These are phyloP conservation scores for Acanthosepion esculentum DNA, from an alignment of 2,888 invertebrate genomes.

Conservation along the genomic window DNA sequence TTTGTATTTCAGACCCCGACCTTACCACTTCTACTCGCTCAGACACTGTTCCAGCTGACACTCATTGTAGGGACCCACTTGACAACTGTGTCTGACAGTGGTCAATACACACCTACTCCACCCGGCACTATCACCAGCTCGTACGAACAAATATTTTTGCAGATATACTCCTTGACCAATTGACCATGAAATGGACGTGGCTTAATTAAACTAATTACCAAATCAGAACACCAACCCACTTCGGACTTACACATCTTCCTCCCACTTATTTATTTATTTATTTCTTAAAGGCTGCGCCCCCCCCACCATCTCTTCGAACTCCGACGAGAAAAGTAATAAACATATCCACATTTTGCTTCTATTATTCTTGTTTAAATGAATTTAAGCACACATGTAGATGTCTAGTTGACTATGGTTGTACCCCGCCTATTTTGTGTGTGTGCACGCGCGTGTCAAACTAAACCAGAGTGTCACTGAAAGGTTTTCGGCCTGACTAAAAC, in stretches of 20 bases:
- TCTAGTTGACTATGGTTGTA: background rate
- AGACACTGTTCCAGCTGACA: conserved; percentile 8
- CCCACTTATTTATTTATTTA: background rate
- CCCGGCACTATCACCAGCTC: background rate
- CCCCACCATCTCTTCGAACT: background rate
- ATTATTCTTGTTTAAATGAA: background rate
- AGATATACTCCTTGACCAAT: background rate
- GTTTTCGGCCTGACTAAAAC: no score
- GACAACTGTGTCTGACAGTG: background rate
- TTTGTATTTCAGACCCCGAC: background rate
- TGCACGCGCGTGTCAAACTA: background rate
- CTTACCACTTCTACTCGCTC: background rate
- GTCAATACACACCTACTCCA: background rate
- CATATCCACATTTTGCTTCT: background rate
- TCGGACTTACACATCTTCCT: background rate
- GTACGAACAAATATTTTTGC: conserved; percentile 18
- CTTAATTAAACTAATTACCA: background rate
- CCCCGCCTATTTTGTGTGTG: background rate
- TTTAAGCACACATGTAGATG: background rate
- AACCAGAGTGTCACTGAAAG: background rate
- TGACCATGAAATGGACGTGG: background rate
- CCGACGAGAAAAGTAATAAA: background rate
- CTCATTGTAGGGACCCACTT: background rate
- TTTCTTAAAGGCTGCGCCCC: background rate
- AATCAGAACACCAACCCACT: background rate